Conservation (phyloP, 2,113 vertebrate species). For the Nestor notabilis region DNA sequence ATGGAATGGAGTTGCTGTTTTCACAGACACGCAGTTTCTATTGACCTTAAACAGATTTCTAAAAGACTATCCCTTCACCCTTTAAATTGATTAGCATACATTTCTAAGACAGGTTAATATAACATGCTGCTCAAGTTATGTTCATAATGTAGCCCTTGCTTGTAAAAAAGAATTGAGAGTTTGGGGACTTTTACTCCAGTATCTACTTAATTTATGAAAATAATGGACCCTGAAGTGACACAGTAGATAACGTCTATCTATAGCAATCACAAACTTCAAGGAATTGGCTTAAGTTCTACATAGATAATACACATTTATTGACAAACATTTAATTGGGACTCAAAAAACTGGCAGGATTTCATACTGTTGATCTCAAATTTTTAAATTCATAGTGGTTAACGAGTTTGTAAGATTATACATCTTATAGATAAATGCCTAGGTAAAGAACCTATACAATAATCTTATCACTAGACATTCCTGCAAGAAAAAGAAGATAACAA, state of each 20-base stretch:
- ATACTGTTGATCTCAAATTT: constrained; percentile 38
- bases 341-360: constrained; percentile 40
- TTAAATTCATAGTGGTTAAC: constrained; percentile 45
- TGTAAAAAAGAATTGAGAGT: not conserved
- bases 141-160: not conserved
- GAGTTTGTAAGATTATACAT: constrained; percentile 33
- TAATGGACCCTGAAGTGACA: not conserved
- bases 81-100: not conserved
- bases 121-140: not conserved
- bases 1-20: not conserved
- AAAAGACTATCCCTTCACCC: not conserved
- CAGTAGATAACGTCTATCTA: not conserved
- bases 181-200: not conserved
- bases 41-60: not conserved
- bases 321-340: constrained; percentile 37
- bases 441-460: constrained; percentile 33
- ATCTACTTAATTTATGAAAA: not conserved
- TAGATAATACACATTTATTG: constrained; percentile 25
- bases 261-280: constrained; percentile 1
- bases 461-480: not conserved
- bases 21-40: not conserved
- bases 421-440: constrained; percentile 54
- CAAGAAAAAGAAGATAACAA: not conserved
- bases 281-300: constrained; percentile 33
- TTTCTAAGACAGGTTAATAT: not conserved